Evolutionary conservation across 2,113 vertebrate species (phyloP), one percentile per base, ranked within the genome.

Genomic region (Cyprinus carpio): DNA sequence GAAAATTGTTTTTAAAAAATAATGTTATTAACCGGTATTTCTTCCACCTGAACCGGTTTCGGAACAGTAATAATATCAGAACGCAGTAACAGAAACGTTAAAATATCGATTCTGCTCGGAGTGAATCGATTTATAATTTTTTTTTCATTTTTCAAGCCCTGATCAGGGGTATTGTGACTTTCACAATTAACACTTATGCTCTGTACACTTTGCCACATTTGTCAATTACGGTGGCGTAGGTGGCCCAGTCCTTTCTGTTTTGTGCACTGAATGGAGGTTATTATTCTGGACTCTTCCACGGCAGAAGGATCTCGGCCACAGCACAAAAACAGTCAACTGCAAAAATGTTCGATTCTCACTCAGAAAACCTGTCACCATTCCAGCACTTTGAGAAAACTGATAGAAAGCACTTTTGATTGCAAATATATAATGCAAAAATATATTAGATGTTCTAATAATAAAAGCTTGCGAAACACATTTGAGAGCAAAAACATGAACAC

Each of bases 251-350:
- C 84, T 58, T 69, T 77, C 69, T 84, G 84, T 74, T 58, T 60
- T 37, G 34, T 20, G 34, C 67, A 77, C 83, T 88, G 90, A 91
- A 91, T 87, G 81, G 75, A 83, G 60, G 23, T 72, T 74, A 83
- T 87, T 85, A 85, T 89, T 89, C 74, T 62, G 56, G 82, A 62
- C 75, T 81, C n/a, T 51, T 43, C 37, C 65, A 81, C 2, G 43
- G 76, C 84, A 69, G 81, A 64, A 84, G 69, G 81, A 86, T 84
- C 43, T 85, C 76, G 65, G 81, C 81, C 87, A 85, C 80, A 72
- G 49, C 71, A 80, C 79, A 76, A 74, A 81, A 34, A 85, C 54
- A 40, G 51, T 74, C 54, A 29, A 83, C 29, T 62, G 74, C 62
- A 83, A 85, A 82, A 51, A 80, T 64, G 49, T 72, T 49, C 46